Conservation (phyloP, 1,140 invertebrate species). For the Zaprionus ornatus region DNA sequence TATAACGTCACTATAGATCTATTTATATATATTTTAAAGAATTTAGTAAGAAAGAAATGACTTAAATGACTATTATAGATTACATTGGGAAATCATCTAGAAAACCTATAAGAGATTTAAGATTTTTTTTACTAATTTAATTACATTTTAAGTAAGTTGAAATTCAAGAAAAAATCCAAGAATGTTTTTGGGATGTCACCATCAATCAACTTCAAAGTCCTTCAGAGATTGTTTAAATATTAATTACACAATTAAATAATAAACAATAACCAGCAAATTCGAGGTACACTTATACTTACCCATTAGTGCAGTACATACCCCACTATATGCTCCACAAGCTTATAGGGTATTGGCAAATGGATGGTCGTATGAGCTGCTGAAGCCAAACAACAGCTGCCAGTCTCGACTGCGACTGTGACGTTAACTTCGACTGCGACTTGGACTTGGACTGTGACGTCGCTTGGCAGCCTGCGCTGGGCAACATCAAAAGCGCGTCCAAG, state of each 20-base stretch:
- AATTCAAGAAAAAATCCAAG: no score
- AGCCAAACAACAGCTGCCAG: conserved; percentile 46
- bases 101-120: no score
- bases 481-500: conserved; percentile 73
- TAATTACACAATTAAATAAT: neutral
- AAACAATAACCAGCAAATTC: neutral
- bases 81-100: no score
- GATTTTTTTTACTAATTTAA: no score
- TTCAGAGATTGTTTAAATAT: no score
- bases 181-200: no score
- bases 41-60: no score
- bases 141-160: no score
- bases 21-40: no score
- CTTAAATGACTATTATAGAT: no score
- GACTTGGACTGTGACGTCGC: conserved; percentile 18
- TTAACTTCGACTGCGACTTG: neutral
- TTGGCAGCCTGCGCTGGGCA: conserved; percentile 46
- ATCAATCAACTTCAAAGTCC: no score
- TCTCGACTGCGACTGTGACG: conserved; percentile 7
- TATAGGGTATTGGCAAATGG: neutral
- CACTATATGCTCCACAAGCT: neutral
- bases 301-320: neutral
- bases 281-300: neutral
- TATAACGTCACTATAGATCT: no score
- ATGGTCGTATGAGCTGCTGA: conserved; percentile 22